phyloP scores from a whole-genome alignment of 2,888 invertebrate species.

The Petrolisthes cinctipes region DNA sequence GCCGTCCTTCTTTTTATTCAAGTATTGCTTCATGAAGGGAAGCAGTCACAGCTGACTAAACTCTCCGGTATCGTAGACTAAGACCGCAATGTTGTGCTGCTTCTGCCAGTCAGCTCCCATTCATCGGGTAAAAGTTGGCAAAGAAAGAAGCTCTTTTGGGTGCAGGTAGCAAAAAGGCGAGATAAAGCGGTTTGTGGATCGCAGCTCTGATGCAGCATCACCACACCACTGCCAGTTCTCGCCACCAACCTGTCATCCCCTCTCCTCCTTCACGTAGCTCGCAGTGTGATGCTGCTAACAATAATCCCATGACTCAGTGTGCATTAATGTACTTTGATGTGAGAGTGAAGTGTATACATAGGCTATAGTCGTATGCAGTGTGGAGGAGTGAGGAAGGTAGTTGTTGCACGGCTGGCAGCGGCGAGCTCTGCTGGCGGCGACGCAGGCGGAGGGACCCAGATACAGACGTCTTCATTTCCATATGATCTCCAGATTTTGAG shows the following conservation, averaged over 20 bases:
- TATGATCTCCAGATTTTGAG: conserved; percentile 52
- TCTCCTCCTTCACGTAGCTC: background rate
- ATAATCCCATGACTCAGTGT: background rate
- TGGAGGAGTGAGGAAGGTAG: conserved; percentile 2
- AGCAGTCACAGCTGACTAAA: background rate
- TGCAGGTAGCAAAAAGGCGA: conserved; percentile 16
- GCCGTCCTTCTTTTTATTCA: conserved; percentile 11
- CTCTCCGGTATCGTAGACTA: background rate
- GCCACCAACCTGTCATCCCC: conserved; percentile 12
- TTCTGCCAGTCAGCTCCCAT: conserved; percentile 27
- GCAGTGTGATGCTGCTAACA: background rate
- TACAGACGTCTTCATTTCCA: conserved; percentile 53
- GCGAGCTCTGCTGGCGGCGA: conserved; percentile 42
- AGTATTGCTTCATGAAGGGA: background rate
- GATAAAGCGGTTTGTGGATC: conserved; percentile 37
- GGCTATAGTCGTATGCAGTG: no score
- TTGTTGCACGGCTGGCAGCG: conserved; percentile 44
- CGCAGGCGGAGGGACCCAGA: conserved; percentile 53
- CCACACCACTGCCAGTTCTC: background rate
- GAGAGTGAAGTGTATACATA: background rate
- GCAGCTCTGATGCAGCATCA: conserved; percentile 26
- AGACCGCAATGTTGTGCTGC: background rate
- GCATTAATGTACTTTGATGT: background rate
- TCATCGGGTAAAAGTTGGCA: conserved; percentile 20
- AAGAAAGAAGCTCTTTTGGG: conserved; percentile 27